Evolutionary conservation across 2,797 vertebrate genomes (phyloP).

Genomic region (Urophycis tenuis): DNA sequence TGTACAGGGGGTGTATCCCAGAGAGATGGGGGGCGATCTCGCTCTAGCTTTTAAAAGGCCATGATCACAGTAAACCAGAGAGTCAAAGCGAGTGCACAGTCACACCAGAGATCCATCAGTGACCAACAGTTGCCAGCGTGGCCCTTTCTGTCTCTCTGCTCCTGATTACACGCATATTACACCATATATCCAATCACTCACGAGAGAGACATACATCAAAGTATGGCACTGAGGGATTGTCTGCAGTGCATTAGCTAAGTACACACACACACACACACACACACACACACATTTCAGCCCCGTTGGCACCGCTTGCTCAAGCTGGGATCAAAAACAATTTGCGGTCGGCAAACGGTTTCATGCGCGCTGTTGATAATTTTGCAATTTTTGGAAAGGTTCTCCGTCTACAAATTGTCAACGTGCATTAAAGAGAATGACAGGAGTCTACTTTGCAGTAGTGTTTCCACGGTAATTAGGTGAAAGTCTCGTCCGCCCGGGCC

Average conservation of each 20-base stretch:
- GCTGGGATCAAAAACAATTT: conserved; percentile 45
- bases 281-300: conserved; percentile 55
- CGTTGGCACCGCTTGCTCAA: conserved; percentile 48
- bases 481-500: not conserved
- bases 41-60: not conserved
- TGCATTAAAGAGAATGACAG: conserved; percentile 34
- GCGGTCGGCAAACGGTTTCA: conserved; percentile 38
- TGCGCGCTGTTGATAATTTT: conserved; percentile 36
- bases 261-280: conserved; percentile 55
- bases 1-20: not conserved
- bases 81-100: conserved; percentile 22
- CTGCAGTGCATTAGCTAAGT: conserved; percentile 53
- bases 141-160: conserved; percentile 43
- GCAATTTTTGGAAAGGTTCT: conserved; percentile 36
- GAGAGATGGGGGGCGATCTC: not conserved
- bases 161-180: conserved; percentile 64
- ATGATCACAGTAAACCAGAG: not conserved
- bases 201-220: conserved; percentile 43
- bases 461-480: conserved; percentile 17
- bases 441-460: conserved; percentile 23
- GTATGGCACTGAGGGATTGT: conserved; percentile 56
- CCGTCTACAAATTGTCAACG: conserved; percentile 42
- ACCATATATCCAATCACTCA: conserved; percentile 54
- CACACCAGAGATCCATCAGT: conserved; percentile 41
- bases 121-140: conserved; percentile 38